Evolutionary conservation across 2,113 vertebrate species (phyloP).

Genomic region (Zootoca vivipara): DNA sequence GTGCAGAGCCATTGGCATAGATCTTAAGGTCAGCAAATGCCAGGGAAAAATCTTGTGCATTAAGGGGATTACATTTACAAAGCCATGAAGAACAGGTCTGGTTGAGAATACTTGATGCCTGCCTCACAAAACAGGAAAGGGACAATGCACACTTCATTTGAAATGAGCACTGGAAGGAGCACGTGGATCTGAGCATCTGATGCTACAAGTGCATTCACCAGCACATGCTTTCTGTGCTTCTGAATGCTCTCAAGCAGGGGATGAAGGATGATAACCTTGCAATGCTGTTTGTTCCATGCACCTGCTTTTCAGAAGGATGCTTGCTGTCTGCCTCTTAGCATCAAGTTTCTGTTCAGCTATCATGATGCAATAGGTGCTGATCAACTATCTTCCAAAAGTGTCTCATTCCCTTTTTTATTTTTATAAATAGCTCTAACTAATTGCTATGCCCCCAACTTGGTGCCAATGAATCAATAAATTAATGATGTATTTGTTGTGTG

Average conservation of each 20-base stretch:
- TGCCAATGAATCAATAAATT: not conserved
- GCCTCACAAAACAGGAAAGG: rapidly evolving
- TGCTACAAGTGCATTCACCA: not conserved
- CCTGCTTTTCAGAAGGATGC: not conserved
- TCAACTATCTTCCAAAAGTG: not conserved
- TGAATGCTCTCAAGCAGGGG: not conserved
- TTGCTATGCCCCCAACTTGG: not conserved
- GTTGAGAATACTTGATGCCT: not conserved
- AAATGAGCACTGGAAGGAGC: not conserved
- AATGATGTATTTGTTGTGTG: not conserved
- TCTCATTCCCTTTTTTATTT: not conserved
- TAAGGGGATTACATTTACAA: conserved; percentile 13
- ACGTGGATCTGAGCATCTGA: not conserved
- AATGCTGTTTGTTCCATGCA: not conserved
- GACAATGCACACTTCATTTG: not conserved
- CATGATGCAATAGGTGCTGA: not conserved
- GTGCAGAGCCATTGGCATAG: not conserved
- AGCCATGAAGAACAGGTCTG: not conserved
- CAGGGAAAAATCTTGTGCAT: conserved; percentile 6
- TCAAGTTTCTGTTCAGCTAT: not conserved
- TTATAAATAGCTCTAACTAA: not conserved
- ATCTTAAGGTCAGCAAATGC: conserved; percentile 3
- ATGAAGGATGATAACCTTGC: conserved; percentile 5
- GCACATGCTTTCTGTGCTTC: not conserved
- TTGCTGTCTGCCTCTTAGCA: not conserved